A percentile compares a stretch with the other conserved stretches of the same genome.
Evolutionary conservation across 2,113 vertebrate species (phyloP).

Genomic region (Rhynchomys soricoides): DNA sequence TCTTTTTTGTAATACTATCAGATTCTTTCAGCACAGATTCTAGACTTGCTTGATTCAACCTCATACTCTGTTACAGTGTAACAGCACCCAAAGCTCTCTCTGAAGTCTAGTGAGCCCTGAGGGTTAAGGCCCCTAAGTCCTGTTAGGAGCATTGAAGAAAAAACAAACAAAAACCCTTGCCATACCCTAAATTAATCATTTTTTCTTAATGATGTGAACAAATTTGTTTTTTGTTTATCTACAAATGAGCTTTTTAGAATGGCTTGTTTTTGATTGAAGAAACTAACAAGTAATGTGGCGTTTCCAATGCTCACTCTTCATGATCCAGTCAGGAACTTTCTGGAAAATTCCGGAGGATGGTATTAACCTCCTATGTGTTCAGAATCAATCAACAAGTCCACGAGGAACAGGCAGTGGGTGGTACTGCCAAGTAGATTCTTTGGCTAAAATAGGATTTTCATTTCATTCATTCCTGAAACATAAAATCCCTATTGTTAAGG

Average conservation of each 20-base stretch:
- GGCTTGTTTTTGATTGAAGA: constrained; percentile 35
- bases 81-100: not conserved
- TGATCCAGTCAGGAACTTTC: not conserved
- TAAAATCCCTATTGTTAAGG: not conserved
- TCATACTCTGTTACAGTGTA: not conserved
- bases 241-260: not conserved
- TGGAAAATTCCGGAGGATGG: not conserved
- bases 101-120: not conserved
- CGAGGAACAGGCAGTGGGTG: not conserved
- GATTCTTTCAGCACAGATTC: not conserved
- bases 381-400: not conserved
- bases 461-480: not conserved
- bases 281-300: not conserved
- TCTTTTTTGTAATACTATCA: constrained; percentile 4
- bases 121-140: not conserved
- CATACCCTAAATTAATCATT: not conserved
- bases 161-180: not conserved
- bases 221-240: not conserved
- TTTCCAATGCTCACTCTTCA: not conserved
- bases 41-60: not conserved
- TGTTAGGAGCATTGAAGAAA: not conserved
- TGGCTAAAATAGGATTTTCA: not conserved
- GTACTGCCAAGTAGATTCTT: not conserved
- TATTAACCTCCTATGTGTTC: not conserved
- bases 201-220: not conserved